Evolutionary conservation across 2,113 vertebrate species (phyloP).

Genomic region (Mesocricetus auratus): DNA sequence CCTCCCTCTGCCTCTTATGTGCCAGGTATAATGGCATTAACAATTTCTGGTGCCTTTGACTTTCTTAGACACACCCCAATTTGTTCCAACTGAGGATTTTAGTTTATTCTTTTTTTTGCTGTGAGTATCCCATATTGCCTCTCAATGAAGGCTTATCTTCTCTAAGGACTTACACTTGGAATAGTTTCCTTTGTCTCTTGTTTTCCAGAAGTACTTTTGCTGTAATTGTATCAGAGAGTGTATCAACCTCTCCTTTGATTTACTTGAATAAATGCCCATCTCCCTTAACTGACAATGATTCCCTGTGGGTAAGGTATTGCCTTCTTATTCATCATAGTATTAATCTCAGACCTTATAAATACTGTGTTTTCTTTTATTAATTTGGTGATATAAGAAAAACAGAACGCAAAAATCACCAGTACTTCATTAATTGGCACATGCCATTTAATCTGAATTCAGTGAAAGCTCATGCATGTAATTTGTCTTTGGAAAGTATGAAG

Average conservation of each 20-base stretch:
- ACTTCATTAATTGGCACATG: constrained; percentile 12
- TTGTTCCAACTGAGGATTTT: background rate
- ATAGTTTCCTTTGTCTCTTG: constrained; percentile 19
- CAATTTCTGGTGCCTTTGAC: background rate
- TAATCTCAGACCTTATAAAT: constrained; percentile 8
- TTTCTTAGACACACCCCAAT: background rate
- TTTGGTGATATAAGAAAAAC: constrained; percentile 6
- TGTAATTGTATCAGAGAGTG: background rate
- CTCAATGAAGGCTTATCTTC: background rate
- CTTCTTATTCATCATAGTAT: constrained; percentile 47
- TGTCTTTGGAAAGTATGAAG: background rate
- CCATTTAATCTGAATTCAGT: background rate
- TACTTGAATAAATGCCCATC: background rate
- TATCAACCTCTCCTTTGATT: constrained; percentile 34
- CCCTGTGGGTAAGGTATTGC: background rate
- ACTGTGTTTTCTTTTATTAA: constrained; percentile 31
- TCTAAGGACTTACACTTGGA: background rate
- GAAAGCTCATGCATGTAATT: background rate
- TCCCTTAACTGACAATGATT: background rate
- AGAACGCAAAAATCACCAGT: background rate
- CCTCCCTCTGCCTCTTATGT: background rate
- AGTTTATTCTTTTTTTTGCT: constrained; percentile 31
- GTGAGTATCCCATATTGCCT: background rate
- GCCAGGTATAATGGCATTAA: background rate
- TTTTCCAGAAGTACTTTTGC: background rate